A percentile compares a stretch with the other conserved stretches of the same genome.
Conservation (phyloP, 1,140 invertebrate genomes). For the Pectinophora gossypiella region DNA sequence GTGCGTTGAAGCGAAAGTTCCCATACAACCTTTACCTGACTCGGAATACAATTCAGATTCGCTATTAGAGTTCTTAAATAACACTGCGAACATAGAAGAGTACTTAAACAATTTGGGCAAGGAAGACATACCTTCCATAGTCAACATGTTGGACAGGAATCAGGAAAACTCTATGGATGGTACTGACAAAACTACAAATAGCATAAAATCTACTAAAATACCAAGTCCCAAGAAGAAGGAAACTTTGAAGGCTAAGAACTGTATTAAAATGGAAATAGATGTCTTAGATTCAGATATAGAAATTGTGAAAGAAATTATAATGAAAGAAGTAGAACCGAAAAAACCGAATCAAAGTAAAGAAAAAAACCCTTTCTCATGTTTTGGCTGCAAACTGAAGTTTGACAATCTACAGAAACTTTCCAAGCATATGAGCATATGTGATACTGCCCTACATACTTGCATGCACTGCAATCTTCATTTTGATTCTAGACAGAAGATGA, state of each 20-base stretch:
- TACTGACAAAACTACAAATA: conserved; percentile 18
- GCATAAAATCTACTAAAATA: conserved; percentile 31
- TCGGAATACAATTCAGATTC: conserved; percentile 69
- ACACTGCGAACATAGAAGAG: conserved; percentile 64
- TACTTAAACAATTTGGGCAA: conserved; percentile 65
- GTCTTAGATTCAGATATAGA: conserved; percentile 50
- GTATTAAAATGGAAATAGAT: conserved; percentile 55
- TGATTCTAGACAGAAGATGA: conserved; percentile 54
- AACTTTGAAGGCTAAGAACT: conserved; percentile 19
- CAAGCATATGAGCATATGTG: conserved; percentile 53
- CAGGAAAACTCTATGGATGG: conserved; percentile 22
- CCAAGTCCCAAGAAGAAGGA: conserved; percentile 52
- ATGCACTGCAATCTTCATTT: conserved; percentile 47
- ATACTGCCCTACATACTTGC: conserved; percentile 46
- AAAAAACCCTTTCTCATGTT: conserved; percentile 29
- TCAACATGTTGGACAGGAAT: conserved; percentile 56
- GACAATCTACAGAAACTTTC: conserved; percentile 45
- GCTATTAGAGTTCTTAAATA: conserved; percentile 63
- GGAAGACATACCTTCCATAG: conserved; percentile 64
- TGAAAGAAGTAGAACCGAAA: conserved; percentile 44
- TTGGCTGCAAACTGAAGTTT: conserved; percentile 43
- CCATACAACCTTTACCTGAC: conserved; percentile 56
- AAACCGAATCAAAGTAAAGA: conserved; percentile 18
- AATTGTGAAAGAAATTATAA: conserved; percentile 49
- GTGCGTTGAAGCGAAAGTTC: conserved; percentile 40